These are phyloP conservation scores for Calephelis perditalis DNA, from an alignment of 2,888 invertebrate genomes.

Conservation along the genomic window DNA sequence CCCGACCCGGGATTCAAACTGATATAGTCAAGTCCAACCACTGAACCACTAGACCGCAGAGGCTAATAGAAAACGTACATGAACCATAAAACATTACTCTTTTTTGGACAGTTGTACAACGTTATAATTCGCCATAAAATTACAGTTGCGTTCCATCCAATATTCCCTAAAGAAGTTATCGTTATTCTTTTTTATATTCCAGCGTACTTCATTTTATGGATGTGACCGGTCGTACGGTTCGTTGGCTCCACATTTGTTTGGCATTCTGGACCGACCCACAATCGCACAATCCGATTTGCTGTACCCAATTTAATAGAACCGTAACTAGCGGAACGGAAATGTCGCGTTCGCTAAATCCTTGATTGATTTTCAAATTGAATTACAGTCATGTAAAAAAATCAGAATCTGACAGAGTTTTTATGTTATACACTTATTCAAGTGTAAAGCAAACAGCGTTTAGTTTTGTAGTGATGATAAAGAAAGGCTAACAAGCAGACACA, in stretches of 20 bases:
- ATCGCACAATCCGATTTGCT: slow-evolving; percentile 41
- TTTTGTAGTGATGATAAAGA: too few relatives aligned
- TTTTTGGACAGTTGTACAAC: too few relatives aligned
- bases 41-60: too few relatives aligned
- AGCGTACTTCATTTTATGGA: slow-evolving; percentile 2
- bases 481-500: too few relatives aligned
- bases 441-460: too few relatives aligned
- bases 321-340: slow-evolving; percentile 16
- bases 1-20: too few relatives aligned
- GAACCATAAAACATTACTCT: too few relatives aligned
- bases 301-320: slow-evolving; percentile 33
- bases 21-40: too few relatives aligned
- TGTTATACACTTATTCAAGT: too few relatives aligned
- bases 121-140: too few relatives aligned
- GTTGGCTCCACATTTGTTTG: slow-evolving; percentile 51
- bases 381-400: neutral
- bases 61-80: too few relatives aligned
- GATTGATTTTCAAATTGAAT: neutral
- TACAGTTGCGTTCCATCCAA: neutral
- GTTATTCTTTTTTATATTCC: slow-evolving; percentile 5
- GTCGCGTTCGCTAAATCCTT: slow-evolving; percentile 6
- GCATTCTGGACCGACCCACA: slow-evolving; percentile 14
- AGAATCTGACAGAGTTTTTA: too few relatives aligned
- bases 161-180: slow-evolving; percentile 9
- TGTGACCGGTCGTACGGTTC: slow-evolving; percentile 37